Base-by-base conservation (phyloP, 1,140 invertebrate species). In the Melitaea cinxia region DNA sequence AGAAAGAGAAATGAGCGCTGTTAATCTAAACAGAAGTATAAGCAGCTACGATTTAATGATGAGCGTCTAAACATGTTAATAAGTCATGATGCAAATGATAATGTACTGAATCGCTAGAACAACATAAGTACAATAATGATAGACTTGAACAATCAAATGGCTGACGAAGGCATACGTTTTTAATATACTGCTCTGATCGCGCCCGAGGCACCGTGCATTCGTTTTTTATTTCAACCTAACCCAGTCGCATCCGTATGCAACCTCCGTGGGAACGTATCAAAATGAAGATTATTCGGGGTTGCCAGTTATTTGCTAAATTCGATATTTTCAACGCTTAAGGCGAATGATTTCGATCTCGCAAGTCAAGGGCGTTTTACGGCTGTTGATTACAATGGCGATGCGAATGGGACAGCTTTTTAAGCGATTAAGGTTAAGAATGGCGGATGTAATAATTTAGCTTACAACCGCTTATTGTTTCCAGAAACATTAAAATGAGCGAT, bases 191-290 rank as follows among this genome's bases (percentile, higher is more conserved):
- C 73, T 75, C 73, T 1, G 70, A 69, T 78, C 68, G 56, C 60
- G 85, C 85, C 80, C 42, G 72, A 68, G 83, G 87, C 87, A 66
- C 83, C 86, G 78, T 72, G 12, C 60, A 17, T 55, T 68, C 60
- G 39, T 68, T 49, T 61, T 76, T 73, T 70, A 70, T 73, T 69
- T 62, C 67, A 67, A 21, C 42, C 42, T 63, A 68, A 67, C 42
- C 42, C 42, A 47, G 19, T 47, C 63, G 72, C 28, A 47, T 75
- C 74, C 80, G 85, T 75, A 77, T 62, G 45, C 61, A 73, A 69
- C 68, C 71, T 75, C 72, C 85, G 87, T 89, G 87, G 82, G 87
- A 89, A 89, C 79, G 61, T 81, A 84, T 80, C 76, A 73, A 72
- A 65, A 65, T 70, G 57, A 53, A 61, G 73, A 77, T 82, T 73